Conservation (phyloP, 2,888 invertebrate species). For the Xanthia icteritia region DNA sequence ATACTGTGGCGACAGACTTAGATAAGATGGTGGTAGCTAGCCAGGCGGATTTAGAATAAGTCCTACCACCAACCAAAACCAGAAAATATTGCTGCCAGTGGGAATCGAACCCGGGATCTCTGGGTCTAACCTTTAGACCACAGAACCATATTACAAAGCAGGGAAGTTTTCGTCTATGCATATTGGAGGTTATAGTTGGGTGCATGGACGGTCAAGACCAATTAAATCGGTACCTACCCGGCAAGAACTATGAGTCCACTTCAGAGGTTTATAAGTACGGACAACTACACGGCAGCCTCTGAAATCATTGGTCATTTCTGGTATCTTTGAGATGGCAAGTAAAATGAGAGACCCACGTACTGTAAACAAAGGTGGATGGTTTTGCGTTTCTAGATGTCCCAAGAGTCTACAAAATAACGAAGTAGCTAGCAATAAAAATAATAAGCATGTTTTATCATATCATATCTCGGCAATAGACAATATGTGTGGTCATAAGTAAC, state of each 20-base stretch:
- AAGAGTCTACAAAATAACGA: neutral
- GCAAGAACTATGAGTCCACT: neutral
- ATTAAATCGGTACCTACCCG: neutral
- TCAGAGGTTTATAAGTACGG: too few relatives aligned
- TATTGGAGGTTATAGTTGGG: neutral
- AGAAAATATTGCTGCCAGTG: too few relatives aligned
- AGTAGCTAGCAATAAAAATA: neutral
- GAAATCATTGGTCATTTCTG: neutral
- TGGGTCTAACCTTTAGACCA: too few relatives aligned
- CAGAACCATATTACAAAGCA: neutral
- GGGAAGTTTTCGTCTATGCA: neutral
- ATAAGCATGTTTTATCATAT: neutral
- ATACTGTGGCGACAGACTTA: too few relatives aligned
- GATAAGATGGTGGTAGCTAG: too few relatives aligned
- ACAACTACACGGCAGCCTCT: neutral
- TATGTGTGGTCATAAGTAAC: conserved; percentile 25
- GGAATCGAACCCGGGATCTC: too few relatives aligned
- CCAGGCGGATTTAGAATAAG: too few relatives aligned
- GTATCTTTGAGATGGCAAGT: neutral
- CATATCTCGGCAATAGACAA: neutral
- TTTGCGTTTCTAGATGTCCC: neutral
- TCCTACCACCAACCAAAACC: too few relatives aligned
- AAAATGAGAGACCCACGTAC: neutral
- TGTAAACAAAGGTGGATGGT: neutral
- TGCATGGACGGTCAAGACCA: neutral